Percentiles rank a stretch among this genome's conserved stretches.
These are phyloP conservation scores for Poecilia picta DNA, from an alignment of 2,797 vertebrate genomes.

Conservation along the genomic window DNA sequence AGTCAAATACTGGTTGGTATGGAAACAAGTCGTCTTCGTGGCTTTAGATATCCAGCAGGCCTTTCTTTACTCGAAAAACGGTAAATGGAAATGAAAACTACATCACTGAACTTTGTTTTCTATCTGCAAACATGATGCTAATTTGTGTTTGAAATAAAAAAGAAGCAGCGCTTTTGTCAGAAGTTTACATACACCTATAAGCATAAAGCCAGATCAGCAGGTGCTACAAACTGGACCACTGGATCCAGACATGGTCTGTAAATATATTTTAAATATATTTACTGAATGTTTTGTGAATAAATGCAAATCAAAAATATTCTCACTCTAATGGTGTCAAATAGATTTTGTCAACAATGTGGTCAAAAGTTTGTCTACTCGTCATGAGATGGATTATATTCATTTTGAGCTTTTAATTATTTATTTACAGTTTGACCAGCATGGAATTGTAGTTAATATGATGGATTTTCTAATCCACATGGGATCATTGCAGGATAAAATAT, in stretches of 20 bases:
- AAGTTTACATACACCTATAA: not conserved
- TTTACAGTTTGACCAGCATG: not conserved
- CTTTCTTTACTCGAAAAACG: constrained; percentile 23
- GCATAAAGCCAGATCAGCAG: not conserved
- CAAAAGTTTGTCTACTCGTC: not conserved
- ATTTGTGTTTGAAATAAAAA: not conserved
- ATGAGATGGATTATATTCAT: not conserved
- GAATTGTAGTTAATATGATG: not conserved
- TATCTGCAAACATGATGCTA: not conserved
- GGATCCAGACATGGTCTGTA: not conserved
- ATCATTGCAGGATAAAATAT: not conserved
- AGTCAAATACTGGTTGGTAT: constrained; percentile 62
- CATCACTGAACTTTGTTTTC: not conserved
- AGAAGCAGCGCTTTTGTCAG: not conserved
- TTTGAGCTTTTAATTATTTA: constrained; percentile 1
- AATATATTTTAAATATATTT: not conserved
- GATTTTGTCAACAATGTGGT: not conserved
- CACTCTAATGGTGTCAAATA: not conserved
- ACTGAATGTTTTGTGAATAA: not conserved
- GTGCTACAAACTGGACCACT: no score
- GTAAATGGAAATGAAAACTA: not conserved
- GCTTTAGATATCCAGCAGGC: constrained; percentile 29
- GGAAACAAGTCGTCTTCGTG: constrained; percentile 51
- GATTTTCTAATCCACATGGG: not conserved
- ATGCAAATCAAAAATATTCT: not conserved